Base-by-base conservation (phyloP, 2,113 vertebrate genomes). In the Chunga burmeisteri region DNA sequence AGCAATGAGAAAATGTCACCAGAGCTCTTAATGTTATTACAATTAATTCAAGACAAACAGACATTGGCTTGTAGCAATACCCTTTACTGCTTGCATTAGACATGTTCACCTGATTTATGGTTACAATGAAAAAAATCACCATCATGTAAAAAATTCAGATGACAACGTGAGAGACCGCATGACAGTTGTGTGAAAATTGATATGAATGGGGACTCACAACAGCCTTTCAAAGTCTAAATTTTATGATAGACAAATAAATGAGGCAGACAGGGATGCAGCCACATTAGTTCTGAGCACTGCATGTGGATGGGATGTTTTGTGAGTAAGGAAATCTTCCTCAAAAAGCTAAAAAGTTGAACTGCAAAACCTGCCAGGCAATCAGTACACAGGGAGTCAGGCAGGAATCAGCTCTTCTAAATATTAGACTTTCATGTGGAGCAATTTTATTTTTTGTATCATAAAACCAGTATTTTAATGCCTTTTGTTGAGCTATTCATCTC, bases 401-500 rank as follows among this genome's bases (percentile, higher is more conserved):
- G 52, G 42, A 84, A 71, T 11, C 8, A 21, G 44, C 26, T 88
- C 86, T 83, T 93, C 56, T 66, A 94, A 93, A 78, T 50, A 59
- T 15, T 38, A 81, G 34, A 34, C 66, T 40, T 75, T 92, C 59
- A 72, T 20, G 12, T 49, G 22, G 26, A 88, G 46, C 8, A 32
- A 56, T 70, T 82, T 86, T 77, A 44, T 22, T 38, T 75, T 83
- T 89, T 94, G 44, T 59, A 62, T 44, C 50, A 66, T 49, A 74
- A 91, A 81, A 5, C 9, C 47, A 71, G 44, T 84, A 93, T 72
- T 86, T 79, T 59, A 91, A 94, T 95, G 32, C 30, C 29, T 93
- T 81, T 58, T 94, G 21, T 68, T 81, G 52, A 83, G 67, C n/a
- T 91, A 52, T n/a, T 94, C 22, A 53, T 72, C 34, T 77, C 78